Evolutionary conservation across 2,113 vertebrate genomes (phyloP).

Genomic region (Gambusia affinis): DNA sequence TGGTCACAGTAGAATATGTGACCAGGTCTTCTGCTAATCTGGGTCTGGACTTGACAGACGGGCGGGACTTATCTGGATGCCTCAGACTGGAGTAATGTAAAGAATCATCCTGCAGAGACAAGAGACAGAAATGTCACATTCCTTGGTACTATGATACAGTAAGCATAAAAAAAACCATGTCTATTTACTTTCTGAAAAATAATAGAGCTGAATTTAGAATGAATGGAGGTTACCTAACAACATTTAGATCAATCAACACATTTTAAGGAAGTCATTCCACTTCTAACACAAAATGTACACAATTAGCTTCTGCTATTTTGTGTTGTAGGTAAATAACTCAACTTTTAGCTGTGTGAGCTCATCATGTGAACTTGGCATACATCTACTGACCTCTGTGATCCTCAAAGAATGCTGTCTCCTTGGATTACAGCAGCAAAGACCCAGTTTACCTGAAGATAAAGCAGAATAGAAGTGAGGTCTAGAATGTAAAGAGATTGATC

Average conservation of each 20-base stretch:
- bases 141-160: neutral
- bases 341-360: neutral
- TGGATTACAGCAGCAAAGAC: slow-evolving; percentile 24
- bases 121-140: neutral
- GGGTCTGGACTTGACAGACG: neutral
- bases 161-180: neutral
- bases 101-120: slow-evolving; percentile 39
- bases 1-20: slow-evolving; percentile 45
- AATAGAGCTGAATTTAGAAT: neutral
- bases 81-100: slow-evolving; percentile 69
- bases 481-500: neutral
- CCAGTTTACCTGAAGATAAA: slow-evolving; percentile 29
- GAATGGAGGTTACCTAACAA: neutral
- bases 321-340: neutral
- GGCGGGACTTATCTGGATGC: slow-evolving; percentile 29
- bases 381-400: slow-evolving; percentile 40
- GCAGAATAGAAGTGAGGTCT: neutral
- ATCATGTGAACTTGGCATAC: no score
- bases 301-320: neutral
- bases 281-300: neutral
- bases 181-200: neutral
- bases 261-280: neutral
- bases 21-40: slow-evolving; percentile 29
- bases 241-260: neutral
- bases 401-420: accelerated